Conservation (phyloP, 1,140 invertebrate species). For the Batillaria attramentaria region DNA sequence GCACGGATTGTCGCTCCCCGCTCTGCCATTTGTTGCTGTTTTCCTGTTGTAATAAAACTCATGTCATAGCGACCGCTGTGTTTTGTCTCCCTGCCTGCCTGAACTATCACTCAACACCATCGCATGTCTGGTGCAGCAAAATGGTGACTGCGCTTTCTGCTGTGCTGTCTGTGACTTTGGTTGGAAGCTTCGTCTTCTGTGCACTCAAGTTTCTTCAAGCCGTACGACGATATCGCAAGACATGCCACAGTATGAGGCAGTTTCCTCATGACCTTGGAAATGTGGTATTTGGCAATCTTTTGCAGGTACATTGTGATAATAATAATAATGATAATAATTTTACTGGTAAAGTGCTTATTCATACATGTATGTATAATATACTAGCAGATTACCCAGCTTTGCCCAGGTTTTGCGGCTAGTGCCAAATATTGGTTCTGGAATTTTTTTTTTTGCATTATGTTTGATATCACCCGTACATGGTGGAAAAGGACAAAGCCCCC, state of each 20-base stretch:
- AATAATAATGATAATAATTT: no score
- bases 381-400: background rate
- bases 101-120: no score
- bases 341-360: background rate
- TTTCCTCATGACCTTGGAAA: background rate
- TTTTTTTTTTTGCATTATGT: background rate
- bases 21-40: no score
- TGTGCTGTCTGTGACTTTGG: background rate
- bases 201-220: background rate
- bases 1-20: no score
- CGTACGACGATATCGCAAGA: background rate
- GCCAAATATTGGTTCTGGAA: background rate
- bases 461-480: no score
- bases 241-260: conserved; percentile 5
- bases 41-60: no score
- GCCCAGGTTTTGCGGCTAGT: background rate
- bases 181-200: background rate
- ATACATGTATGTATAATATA: background rate
- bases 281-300: background rate
- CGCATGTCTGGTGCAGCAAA: no score
- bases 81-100: no score
- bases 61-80: no score
- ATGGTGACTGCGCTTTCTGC: background rate
- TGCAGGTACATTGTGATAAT: no score
- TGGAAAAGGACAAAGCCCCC: no score